Evolutionary conservation across 2,888 invertebrate genomes (phyloP).

Genomic region (Notocelia uddmanniana): DNA sequence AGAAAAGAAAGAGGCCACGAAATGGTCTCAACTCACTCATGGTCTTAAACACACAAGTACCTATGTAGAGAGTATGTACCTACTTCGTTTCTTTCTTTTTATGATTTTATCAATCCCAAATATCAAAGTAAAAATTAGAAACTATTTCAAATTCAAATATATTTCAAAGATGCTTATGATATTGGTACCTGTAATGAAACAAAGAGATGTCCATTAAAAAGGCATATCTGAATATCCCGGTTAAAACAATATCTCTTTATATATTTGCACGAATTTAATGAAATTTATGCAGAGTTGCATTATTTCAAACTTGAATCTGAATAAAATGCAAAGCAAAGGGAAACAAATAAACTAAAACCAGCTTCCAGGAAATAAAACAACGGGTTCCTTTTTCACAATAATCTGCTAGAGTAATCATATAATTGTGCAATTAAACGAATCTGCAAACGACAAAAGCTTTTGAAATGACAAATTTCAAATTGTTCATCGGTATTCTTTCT

Average conservation of each 20-base stretch:
- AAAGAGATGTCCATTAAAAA: too few species aligned
- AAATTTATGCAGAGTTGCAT: conserved; percentile 10
- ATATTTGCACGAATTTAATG: conserved; percentile 6
- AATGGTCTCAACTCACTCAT: too few species aligned
- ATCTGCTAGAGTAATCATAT: background rate
- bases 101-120: background rate
- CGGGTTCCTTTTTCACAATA: conserved; percentile 10
- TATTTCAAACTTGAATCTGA: conserved; percentile 6
- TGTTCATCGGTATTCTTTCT: too few species aligned
- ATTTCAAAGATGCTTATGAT: background rate
- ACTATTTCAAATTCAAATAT: background rate
- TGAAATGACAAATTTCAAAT: too few species aligned
- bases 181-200: too few species aligned
- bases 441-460: too few species aligned
- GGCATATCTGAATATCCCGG: background rate
- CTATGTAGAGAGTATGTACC: too few species aligned
- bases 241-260: background rate
- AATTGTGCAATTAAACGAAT: too few species aligned
- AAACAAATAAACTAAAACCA: conserved; percentile 1
- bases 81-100: too few species aligned
- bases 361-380: background rate
- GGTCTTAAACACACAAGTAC: too few species aligned
- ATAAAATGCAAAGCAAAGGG: conserved; percentile 15
- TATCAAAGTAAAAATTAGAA: background rate
- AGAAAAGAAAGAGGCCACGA: too few species aligned